A percentile compares a stretch with the other conserved stretches of the same genome.
Conservation (phyloP, 1,140 invertebrate genomes). For the Drosophila azteca region DNA sequence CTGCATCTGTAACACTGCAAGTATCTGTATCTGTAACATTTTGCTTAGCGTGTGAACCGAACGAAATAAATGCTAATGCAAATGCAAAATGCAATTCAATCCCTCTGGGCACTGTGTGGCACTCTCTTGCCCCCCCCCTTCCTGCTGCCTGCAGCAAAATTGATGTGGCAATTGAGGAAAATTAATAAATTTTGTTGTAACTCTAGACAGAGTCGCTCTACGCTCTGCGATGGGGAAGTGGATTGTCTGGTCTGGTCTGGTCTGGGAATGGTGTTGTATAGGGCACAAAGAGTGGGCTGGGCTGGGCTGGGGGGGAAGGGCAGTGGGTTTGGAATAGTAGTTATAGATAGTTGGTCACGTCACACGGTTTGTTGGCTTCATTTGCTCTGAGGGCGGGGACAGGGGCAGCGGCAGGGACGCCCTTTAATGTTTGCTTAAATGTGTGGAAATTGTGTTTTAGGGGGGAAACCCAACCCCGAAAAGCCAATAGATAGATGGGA, state of each 20-base stretch:
- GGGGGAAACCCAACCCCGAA: slow-evolving; percentile 22
- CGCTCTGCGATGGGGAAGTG: slow-evolving; percentile 5
- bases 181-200: slow-evolving; percentile 71
- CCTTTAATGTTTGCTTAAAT: slow-evolving; percentile 53
- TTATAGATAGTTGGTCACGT: slow-evolving; percentile 49
- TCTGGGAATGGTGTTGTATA: no score
- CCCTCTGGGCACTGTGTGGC: slow-evolving; percentile 1
- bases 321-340: slow-evolving; percentile 14
- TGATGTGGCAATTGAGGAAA: slow-evolving; percentile 64
- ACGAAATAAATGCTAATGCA: slow-evolving; percentile 31
- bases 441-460: slow-evolving; percentile 17
- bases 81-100: slow-evolving; percentile 53
- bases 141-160: slow-evolving; percentile 28
- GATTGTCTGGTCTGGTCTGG: not conserved
- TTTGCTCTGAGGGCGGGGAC: slow-evolving; percentile 17
- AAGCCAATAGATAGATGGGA: slow-evolving; percentile 34
- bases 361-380: slow-evolving; percentile 77
- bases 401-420: slow-evolving; percentile 24
- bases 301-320: not conserved
- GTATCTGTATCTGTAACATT: slow-evolving; percentile 11
- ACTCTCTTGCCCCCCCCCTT: slow-evolving; percentile 13
- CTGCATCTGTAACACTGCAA: not conserved
- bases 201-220: slow-evolving; percentile 26
- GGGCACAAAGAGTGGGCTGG: no score
- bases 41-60: slow-evolving; percentile 61